A percentile compares a stretch with the other conserved stretches of the same genome.
These are phyloP conservation scores for Eumeta japonica DNA, from an alignment of 1,140 invertebrate genomes.

Conservation along the genomic window DNA sequence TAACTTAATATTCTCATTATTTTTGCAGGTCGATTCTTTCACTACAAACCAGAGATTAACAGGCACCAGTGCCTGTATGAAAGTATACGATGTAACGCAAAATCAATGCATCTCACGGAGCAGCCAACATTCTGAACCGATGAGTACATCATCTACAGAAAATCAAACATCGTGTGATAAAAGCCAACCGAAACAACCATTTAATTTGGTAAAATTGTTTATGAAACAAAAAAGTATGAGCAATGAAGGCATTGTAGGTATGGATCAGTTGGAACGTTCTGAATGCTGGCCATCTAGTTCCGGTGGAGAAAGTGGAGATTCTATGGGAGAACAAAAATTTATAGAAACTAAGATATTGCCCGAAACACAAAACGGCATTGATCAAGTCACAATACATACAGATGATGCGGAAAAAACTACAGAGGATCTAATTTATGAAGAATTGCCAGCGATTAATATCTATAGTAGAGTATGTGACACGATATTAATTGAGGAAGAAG, in stretches of 20 bases:
- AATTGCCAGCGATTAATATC: conserved; percentile 28
- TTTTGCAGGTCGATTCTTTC: conserved; percentile 56
- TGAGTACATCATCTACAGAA: conserved; percentile 52
- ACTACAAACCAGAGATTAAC: conserved; percentile 53
- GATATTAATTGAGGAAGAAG: conserved; percentile 48
- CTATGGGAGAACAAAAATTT: conserved; percentile 38
- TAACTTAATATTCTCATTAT: conserved; percentile 12
- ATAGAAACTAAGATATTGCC: conserved; percentile 20
- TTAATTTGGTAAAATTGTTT: conserved; percentile 84
- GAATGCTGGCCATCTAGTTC: conserved; percentile 62
- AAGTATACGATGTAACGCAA: conserved; percentile 67
- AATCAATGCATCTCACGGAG: conserved; percentile 40
- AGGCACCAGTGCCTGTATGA: conserved; percentile 57
- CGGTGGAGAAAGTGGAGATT: conserved; percentile 50
- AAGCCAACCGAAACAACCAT: conserved; percentile 60
- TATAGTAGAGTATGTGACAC: conserved; percentile 44
- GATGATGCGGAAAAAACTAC: conserved; percentile 12
- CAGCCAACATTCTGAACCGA: conserved; percentile 61
- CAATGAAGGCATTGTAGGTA: conserved; percentile 65
- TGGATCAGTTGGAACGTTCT: conserved; percentile 65
- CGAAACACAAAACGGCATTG: no score
- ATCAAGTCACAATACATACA: neutral
- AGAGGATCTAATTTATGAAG: conserved; percentile 33
- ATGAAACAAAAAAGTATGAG: conserved; percentile 86
- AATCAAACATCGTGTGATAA: conserved; percentile 57